Percentiles rank a stretch among this genome's conserved stretches.
Evolutionary conservation across 2,888 invertebrate species (phyloP).

Genomic region (Thymelicus acteon): DNA sequence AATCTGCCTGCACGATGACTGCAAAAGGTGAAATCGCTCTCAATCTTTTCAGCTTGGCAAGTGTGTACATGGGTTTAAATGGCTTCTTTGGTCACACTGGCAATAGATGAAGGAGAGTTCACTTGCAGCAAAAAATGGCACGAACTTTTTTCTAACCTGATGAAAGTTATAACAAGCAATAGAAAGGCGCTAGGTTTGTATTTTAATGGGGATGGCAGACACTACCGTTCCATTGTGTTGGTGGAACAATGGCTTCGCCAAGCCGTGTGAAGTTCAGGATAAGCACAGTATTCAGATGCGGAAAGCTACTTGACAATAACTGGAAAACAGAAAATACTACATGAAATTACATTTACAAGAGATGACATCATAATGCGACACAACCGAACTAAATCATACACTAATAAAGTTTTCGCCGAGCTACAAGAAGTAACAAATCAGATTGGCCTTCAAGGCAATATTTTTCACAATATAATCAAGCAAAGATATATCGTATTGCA

Average conservation of each 20-base stretch:
- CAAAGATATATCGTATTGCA: neutral
- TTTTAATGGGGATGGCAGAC: slow-evolving; percentile 4
- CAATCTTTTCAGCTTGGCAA: no score
- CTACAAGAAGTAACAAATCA: neutral
- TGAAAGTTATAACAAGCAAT: no score
- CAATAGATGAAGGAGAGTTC: no score
- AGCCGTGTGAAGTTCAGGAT: slow-evolving; percentile 19
- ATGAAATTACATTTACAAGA: neutral
- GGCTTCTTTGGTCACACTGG: no score
- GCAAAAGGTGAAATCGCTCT: no score
- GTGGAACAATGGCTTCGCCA: neutral
- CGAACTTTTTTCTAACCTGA: no score
- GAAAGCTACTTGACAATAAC: neutral
- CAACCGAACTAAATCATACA: neutral
- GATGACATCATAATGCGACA: neutral
- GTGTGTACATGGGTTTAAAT: no score
- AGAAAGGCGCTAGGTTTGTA: neutral
- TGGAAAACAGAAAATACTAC: slow-evolving; percentile 9
- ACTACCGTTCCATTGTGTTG: slow-evolving; percentile 7
- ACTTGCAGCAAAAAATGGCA: no score
- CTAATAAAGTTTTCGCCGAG: neutral
- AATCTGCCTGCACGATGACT: no score
- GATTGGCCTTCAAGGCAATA: neutral
- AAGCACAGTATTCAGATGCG: slow-evolving; percentile 12
- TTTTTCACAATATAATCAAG: neutral